phyloP scores from a whole-genome alignment of 2,888 invertebrate species.

The Nemapogon koenigi region DNA sequence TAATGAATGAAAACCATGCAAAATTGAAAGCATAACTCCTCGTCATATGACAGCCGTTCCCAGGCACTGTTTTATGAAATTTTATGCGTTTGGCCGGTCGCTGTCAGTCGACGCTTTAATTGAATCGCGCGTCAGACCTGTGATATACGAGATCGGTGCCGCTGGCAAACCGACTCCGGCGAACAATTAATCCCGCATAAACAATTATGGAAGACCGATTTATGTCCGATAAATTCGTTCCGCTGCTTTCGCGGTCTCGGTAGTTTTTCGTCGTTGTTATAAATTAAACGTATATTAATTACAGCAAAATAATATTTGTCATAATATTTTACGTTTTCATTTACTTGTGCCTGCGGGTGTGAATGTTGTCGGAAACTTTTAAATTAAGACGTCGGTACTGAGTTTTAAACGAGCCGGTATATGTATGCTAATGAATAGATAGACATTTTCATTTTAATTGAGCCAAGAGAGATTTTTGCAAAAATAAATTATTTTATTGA shows the following conservation, averaged over 20 bases:
- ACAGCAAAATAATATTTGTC: conserved; percentile 9
- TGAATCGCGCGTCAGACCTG: conserved; percentile 42
- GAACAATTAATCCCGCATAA: conserved; percentile 47
- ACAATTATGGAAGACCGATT: conserved; percentile 43
- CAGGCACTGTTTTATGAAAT: conserved; percentile 19
- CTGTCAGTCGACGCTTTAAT: conserved; percentile 44
- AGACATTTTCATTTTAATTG: too few relatives aligned
- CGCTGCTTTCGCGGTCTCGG: conserved; percentile 22
- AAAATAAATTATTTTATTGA: too few relatives aligned
- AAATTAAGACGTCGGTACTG: too few relatives aligned
- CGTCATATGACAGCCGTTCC: conserved; percentile 16
- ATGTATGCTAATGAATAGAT: too few relatives aligned
- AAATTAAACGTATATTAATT: conserved; percentile 19
- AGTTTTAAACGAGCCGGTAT: too few relatives aligned
- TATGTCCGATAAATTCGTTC: conserved; percentile 42
- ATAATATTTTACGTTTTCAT: conserved; percentile 38
- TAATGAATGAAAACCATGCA: conserved; percentile 19
- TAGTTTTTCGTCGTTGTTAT: conserved; percentile 23
- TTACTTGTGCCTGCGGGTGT: conserved; percentile 32
- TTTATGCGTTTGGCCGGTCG: conserved; percentile 28
- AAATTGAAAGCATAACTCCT: conserved; percentile 18
- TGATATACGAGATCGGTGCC: conserved; percentile 39
- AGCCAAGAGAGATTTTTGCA: too few relatives aligned
- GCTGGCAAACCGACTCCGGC: conserved; percentile 24
- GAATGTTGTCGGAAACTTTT: too few relatives aligned